A percentile compares a stretch with the other conserved stretches of the same genome.
Conservation (phyloP, 2,888 invertebrate species). For the Nomada ruficornis region DNA sequence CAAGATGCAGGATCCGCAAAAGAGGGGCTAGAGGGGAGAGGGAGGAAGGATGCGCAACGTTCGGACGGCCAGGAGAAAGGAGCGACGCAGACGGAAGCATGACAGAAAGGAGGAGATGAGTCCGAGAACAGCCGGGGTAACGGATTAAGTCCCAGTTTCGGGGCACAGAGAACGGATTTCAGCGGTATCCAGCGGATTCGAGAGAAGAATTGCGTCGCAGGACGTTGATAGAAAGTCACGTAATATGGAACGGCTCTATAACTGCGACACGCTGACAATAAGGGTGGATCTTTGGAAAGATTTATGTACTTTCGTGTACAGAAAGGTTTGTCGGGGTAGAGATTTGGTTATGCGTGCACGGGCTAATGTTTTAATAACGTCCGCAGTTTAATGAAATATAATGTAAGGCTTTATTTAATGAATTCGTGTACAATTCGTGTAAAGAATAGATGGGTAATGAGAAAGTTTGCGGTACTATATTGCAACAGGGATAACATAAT, state of each 20-base stretch:
- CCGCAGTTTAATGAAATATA: too few relatives aligned
- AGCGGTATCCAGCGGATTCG: conserved; percentile 26
- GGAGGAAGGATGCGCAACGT: conserved; percentile 59
- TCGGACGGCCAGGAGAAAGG: conserved; percentile 31
- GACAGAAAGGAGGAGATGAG: conserved; percentile 65
- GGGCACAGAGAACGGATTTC: conserved; percentile 38
- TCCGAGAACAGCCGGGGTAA: conserved; percentile 74
- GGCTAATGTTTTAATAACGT: too few relatives aligned
- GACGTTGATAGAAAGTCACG: conserved; percentile 22
- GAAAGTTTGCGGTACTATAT: too few relatives aligned
- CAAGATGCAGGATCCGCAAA: conserved; percentile 82
- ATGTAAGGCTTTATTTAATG: too few relatives aligned
- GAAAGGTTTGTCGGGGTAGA: too few relatives aligned
- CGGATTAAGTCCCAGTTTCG: conserved; percentile 78
- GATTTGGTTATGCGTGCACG: too few relatives aligned
- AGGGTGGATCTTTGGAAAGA: neutral
- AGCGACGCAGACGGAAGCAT: conserved; percentile 56
- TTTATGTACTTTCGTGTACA: neutral
- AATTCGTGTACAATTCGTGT: too few relatives aligned
- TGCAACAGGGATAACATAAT: too few relatives aligned
- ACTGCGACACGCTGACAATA: too few relatives aligned
- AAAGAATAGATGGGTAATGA: too few relatives aligned
- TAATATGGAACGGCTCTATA: neutral
- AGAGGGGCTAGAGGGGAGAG: conserved; percentile 51
- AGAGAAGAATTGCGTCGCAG: neutral